Percentiles rank a stretch among this genome's conserved stretches.
Evolutionary conservation across 2,113 vertebrate species (phyloP).

Genomic region (Spea bombifrons): DNA sequence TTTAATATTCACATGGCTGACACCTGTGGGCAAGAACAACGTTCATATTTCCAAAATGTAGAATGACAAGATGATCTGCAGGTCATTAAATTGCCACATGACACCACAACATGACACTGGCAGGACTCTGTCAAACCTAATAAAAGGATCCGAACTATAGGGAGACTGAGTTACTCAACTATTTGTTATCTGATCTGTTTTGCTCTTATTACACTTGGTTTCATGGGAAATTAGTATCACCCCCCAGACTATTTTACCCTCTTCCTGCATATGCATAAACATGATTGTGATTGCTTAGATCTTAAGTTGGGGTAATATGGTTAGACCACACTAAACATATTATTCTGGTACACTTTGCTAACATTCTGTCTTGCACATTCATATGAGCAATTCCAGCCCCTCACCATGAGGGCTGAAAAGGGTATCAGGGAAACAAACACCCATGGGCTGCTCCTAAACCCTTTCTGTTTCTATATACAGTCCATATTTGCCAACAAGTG

Average conservation of each 20-base stretch:
- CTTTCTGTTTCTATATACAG: too few species aligned
- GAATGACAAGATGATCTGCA: constrained; percentile 23
- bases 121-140: neutral
- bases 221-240: constrained; percentile 28
- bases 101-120: neutral
- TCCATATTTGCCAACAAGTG: too few species aligned
- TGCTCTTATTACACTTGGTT: constrained; percentile 36
- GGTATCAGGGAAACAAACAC: too few species aligned
- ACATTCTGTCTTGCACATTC: too few species aligned
- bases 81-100: neutral
- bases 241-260: neutral
- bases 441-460: too few species aligned
- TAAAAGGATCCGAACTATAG: neutral
- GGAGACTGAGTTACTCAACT: neutral
- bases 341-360: too few species aligned
- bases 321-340: too few species aligned
- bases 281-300: too few species aligned
- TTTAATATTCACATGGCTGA: neutral
- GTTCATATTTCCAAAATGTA: constrained; percentile 32
- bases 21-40: neutral
- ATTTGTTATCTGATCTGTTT: constrained; percentile 39
- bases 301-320: too few species aligned
- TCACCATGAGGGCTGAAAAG: too few species aligned
- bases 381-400: too few species aligned
- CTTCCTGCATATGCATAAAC: neutral